Evolutionary conservation across 2,888 invertebrate genomes (phyloP), one percentile per base, ranked within the genome.

Genomic region (Barypeithes pellucidus): DNA sequence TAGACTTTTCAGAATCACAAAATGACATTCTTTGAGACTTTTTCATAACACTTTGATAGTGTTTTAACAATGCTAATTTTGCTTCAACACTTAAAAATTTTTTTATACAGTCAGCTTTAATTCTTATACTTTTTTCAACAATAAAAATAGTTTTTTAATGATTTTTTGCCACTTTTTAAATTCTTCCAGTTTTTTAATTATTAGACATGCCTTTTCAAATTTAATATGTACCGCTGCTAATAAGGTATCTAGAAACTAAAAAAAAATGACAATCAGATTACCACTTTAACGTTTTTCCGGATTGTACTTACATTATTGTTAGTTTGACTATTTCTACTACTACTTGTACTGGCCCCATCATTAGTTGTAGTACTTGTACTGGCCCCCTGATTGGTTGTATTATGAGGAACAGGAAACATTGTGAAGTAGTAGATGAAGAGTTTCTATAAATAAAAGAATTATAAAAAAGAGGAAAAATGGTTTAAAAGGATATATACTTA

Each of bases 1-100:
- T 36, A 59, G 1, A 18, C 12, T 20, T n/a, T 33, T 18, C 12
- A 3, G 50, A 47, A 12, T 29, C 24, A 43, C 24, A 5, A 43
- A 43, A 45, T 24, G 22, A 24, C 1, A 8, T 62, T 62, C 14
- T 41, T 24, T 41, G 24, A n/a, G 4, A 22, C n/a, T 43, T 43
- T 14, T 45, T 45, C 20, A 62, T 24, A 7, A 18, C 12, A 18
- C 3, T 3, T 4, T 43, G 24, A 62, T 45, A 62, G 24, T 45
- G 22, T 62, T 62, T 20, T 29, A 62, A 16, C 1, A 62, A 0
- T 12, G 62, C 43, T 24, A 62, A 16, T 20, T n/a, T 22, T n/a
- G 62, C 3, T 45, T 62, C 43, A 0, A 45, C 16, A n/a, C 16
- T 14, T n/a, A 14, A 22, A 20, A 62, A 62, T 5, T 45, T 62